Base-by-base conservation (phyloP, 1,140 invertebrate species). In the Xylocopa sonorina region DNA sequence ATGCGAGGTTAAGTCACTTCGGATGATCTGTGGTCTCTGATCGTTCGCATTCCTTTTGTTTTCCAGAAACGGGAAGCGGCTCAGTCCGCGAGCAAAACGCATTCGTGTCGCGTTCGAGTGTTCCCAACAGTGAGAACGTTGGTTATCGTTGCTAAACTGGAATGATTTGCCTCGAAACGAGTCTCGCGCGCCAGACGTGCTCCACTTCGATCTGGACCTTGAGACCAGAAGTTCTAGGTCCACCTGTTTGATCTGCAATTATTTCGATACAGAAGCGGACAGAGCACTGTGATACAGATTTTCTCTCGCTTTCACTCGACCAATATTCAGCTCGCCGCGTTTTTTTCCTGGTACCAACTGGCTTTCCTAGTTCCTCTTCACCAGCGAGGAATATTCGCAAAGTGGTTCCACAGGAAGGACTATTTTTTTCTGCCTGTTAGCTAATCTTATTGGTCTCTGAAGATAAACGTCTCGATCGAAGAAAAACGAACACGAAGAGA, bases 251-350 rank as follows among this genome's bases (percentile, higher is more conserved):
- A 10, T 21, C 9, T 53, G 21, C 27, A 69, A 69, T 38, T 53
- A 53, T 29, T 27, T 34, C 18, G n/a, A 69, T 4, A 72, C 16
- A 58, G 18, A 34, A 27, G 5, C 14, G 55, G 60, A 60, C 29
- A 50, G 55, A 73, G 48, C 24, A 50, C 12, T 41, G 41, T 24
- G 55, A 60, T 60, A 38, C 9, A 10, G n/a, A 48, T 62, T 62
- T 60, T 60, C 69, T 50, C 38, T 29, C 14, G 55, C 69, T 73
- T 73, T 73, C 69, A 73, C 69, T 10, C 32, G 6, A 41, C 57
- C 57, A 24, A 38, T 73, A 73, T 62, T 73, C 55, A 72, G 55
- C 14, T 24, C 57, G 5, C 21, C 2, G 2, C 7, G n/a, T 50
- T 60, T 73, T 50, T 60, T 73, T 73, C 55, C 55, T 21, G 21